phyloP scores from a whole-genome alignment of 2,113 vertebrate species.

The Corythoichthys intestinalis region DNA sequence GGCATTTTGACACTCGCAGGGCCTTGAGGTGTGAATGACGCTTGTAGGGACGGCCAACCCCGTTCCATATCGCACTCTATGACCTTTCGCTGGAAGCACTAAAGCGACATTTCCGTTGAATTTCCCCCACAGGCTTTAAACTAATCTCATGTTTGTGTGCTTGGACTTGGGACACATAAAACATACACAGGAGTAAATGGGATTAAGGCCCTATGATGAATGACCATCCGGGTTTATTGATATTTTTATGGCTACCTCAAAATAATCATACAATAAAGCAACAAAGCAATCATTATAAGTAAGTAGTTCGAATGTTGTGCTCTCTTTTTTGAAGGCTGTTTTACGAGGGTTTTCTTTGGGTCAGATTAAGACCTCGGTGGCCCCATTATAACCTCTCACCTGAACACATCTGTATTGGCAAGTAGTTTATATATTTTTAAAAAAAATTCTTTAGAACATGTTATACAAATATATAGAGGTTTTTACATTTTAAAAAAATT shows the following conservation, averaged over 20 bases:
- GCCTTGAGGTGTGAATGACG: background rate
- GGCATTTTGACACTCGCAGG: background rate
- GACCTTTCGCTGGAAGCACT: constrained; percentile 1
- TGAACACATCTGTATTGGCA: too few species aligned
- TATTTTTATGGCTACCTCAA: constrained; percentile 32
- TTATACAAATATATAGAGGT: too few species aligned
- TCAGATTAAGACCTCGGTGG: too few species aligned
- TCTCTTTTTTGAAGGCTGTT: too few species aligned
- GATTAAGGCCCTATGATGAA: constrained; percentile 2
- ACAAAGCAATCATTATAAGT: background rate
- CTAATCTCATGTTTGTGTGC: background rate
- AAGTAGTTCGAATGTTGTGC: too few species aligned
- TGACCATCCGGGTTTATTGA: constrained; percentile 17
- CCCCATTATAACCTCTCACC: too few species aligned
- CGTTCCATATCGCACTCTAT: background rate
- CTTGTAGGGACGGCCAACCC: background rate
- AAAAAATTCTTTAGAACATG: too few species aligned
- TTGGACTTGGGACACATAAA: constrained; percentile 9
- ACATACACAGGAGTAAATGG: constrained; percentile 26
- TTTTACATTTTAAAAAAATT: too few species aligned
- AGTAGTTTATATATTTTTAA: too few species aligned
- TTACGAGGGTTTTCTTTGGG: too few species aligned
- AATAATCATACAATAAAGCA: constrained; percentile 1
- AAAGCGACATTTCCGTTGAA: background rate
- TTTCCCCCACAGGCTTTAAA: background rate